Percentiles rank a stretch among this genome's conserved stretches.
These are phyloP conservation scores for Poeciliopsis gracilis DNA, from an alignment of 2,797 vertebrate species.

Conservation along the genomic window DNA sequence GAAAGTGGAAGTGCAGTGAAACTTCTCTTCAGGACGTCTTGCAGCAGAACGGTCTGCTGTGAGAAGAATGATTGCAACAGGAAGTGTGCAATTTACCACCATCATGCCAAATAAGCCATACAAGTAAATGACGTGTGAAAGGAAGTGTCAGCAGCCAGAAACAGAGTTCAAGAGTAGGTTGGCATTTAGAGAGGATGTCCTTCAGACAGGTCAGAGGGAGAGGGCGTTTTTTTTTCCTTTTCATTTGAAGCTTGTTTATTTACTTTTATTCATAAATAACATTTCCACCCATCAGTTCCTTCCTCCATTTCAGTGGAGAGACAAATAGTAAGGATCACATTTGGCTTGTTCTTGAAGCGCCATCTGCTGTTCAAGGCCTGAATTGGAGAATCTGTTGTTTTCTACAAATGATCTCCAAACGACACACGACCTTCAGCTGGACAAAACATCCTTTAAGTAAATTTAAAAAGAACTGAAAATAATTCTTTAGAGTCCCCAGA, in stretches of 20 bases:
- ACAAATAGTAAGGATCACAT: neutral
- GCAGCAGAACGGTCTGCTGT: neutral
- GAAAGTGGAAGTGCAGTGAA: constrained; percentile 15
- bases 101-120: neutral
- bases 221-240: neutral
- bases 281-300: neutral
- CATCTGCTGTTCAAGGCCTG: neutral
- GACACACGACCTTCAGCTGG: neutral
- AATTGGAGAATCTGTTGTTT: neutral
- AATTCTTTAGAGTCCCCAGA: neutral
- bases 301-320: neutral
- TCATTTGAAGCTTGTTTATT: neutral
- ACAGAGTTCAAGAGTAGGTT: neutral
- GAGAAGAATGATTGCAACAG: constrained; percentile 32
- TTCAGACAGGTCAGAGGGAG: neutral
- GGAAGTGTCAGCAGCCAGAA: constrained; percentile 13
- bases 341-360: neutral
- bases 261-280: neutral
- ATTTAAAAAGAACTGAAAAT: neutral
- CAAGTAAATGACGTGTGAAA: constrained; percentile 1
- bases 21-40: neutral
- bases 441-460: neutral
- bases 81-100: constrained; percentile 31
- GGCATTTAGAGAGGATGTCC: neutral
- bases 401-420: neutral